Evolutionary conservation across 2,797 vertebrate species (phyloP).

Genomic region (Pangasius mekongensis): DNA sequence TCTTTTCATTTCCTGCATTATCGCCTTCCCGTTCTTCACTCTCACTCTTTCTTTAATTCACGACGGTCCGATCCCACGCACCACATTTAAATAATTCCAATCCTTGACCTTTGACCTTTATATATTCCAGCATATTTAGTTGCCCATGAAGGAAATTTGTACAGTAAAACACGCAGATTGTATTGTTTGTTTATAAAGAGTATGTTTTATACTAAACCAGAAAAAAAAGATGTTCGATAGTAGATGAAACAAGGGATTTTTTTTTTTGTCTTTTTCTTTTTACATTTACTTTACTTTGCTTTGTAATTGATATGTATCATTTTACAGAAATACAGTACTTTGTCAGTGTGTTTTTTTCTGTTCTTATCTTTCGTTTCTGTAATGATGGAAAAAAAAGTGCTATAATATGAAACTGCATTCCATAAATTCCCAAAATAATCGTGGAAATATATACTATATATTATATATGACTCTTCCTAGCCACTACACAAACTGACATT

Average conservation of each 20-base stretch:
- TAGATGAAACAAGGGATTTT: conserved; percentile 76
- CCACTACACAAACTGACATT: background rate
- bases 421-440: conserved; percentile 20
- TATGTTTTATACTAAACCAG: conserved; percentile 86
- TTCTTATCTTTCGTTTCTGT: conserved; percentile 42
- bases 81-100: background rate
- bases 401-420: conserved; percentile 22
- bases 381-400: conserved; percentile 52
- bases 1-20: background rate
- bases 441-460: conserved; percentile 14
- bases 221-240: conserved; percentile 71
- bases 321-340: conserved; percentile 57
- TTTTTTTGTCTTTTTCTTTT: conserved; percentile 67
- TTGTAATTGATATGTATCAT: conserved; percentile 64
- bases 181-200: conserved; percentile 88
- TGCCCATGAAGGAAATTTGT: conserved; percentile 74
- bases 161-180: conserved; percentile 82
- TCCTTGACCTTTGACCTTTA: background rate
- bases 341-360: conserved; percentile 46
- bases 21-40: conserved; percentile 50
- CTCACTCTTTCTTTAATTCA: background rate
- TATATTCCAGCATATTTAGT: conserved; percentile 59
- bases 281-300: conserved; percentile 62
- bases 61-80: background rate
- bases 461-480: background rate